Percentiles rank a stretch among this genome's conserved stretches.
These are phyloP conservation scores for Paracyclopina nana DNA, from an alignment of 1,140 invertebrate genomes.

Conservation along the genomic window DNA sequence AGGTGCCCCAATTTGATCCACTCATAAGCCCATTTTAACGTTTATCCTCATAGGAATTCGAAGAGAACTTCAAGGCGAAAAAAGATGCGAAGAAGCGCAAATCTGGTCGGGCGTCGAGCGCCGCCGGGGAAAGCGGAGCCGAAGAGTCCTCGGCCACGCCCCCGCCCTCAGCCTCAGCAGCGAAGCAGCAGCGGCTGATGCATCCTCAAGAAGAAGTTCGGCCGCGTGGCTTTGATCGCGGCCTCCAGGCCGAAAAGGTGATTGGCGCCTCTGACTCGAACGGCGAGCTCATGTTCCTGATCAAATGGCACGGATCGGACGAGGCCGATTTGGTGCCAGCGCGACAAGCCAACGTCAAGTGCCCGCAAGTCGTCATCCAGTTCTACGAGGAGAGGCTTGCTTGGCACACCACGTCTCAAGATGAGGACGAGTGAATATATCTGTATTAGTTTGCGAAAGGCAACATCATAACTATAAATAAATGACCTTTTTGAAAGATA, in stretches of 20 bases:
- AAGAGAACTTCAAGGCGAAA: slow-evolving; percentile 12
- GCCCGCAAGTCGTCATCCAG: slow-evolving; percentile 82
- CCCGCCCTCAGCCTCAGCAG: neutral
- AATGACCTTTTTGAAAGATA: too few relatives aligned
- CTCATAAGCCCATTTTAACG: neutral
- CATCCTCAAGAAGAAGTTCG: slow-evolving; percentile 19
- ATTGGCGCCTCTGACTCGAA: slow-evolving; percentile 86
- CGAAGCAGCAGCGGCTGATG: neutral
- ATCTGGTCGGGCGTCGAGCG: neutral
- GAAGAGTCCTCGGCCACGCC: neutral
- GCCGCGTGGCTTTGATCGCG: slow-evolving; percentile 60
- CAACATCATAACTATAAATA: too few relatives aligned
- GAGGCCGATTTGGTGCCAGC: slow-evolving; percentile 84
- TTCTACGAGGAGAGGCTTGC: slow-evolving; percentile 90
- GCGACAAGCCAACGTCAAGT: slow-evolving; percentile 68
- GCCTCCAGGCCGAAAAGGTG: slow-evolving; percentile 75
- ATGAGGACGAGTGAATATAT: slow-evolving; percentile 34
- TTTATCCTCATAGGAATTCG: neutral
- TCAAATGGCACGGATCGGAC: slow-evolving; percentile 93
- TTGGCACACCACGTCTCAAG: slow-evolving; percentile 58
- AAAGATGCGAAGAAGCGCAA: slow-evolving; percentile 6
- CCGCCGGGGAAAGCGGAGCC: neutral
- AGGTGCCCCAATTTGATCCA: too few relatives aligned
- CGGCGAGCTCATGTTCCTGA: slow-evolving; percentile 85
- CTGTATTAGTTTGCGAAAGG: too few relatives aligned